Evolutionary conservation across 2,113 vertebrate genomes (phyloP).

Genomic region (Cebus imitator): DNA sequence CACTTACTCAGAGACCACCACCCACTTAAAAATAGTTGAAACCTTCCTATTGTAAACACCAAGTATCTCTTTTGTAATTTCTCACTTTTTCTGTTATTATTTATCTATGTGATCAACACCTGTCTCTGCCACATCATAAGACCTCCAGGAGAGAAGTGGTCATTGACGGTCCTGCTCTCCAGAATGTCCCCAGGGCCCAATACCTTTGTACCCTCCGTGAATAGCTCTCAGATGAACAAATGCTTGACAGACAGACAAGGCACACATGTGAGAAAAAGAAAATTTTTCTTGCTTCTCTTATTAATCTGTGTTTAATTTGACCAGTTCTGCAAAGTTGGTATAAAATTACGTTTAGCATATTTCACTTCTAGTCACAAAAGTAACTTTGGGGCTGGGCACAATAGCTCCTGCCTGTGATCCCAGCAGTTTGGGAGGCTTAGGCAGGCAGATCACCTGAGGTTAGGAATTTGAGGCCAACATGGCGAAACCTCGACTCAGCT

Average conservation of each 20-base stretch:
- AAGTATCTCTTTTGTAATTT: neutral
- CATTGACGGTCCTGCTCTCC: neutral
- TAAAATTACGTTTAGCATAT: neutral
- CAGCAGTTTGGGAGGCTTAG: too few species aligned
- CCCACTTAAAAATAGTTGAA: neutral
- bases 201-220: neutral
- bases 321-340: neutral
- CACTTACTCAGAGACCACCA: neutral
- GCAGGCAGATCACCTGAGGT: too few species aligned
- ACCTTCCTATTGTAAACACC: neutral
- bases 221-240: neutral
- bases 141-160: neutral
- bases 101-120: neutral
- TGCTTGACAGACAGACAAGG: neutral
- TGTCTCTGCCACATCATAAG: neutral
- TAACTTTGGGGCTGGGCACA: neutral
- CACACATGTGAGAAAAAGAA: neutral
- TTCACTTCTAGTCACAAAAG: neutral
- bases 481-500: too few species aligned
- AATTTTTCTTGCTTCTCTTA: neutral
- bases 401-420: too few species aligned
- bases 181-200: neutral
- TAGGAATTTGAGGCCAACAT: too few species aligned
- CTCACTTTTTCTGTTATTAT: neutral
- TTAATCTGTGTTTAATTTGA: neutral